A percentile compares a stretch with the other conserved stretches of the same genome.
phyloP scores from a whole-genome alignment of 1,140 invertebrate species.

The Lithobius niger region DNA sequence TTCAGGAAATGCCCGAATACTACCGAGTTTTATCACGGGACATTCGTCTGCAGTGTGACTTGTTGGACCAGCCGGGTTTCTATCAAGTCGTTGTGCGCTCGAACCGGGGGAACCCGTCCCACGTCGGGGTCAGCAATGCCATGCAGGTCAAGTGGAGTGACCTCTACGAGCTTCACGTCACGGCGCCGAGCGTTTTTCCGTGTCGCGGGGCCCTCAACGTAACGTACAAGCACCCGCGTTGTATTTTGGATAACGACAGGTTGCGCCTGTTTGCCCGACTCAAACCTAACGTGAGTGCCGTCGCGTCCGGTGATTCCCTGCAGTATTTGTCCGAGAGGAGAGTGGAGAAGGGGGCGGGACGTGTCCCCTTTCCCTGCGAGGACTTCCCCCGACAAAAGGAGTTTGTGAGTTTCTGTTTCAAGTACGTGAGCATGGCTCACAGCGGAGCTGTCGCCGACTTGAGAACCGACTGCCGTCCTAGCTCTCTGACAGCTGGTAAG shows the following conservation, averaged over 20 bases:
- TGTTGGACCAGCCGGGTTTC: conserved; percentile 2
- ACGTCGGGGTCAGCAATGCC: conserved; percentile 13
- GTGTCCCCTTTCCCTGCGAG: conserved; percentile 16
- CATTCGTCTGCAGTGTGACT: not conserved
- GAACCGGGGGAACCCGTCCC: not conserved
- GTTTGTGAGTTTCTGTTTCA: conserved; percentile 74
- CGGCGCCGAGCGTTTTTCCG: not conserved
- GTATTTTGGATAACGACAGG: conserved; percentile 16
- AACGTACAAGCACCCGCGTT: conserved; percentile 17
- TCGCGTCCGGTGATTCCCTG: not conserved
- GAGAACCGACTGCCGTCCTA: conserved; percentile 51
- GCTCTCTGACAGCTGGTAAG: too few relatives aligned
- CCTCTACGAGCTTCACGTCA: not conserved
- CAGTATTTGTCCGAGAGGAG: conserved; percentile 18
- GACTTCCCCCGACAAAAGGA: conserved; percentile 36
- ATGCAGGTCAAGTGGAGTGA: conserved; percentile 20
- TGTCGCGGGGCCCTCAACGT: conserved; percentile 12
- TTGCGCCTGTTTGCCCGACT: conserved; percentile 17
- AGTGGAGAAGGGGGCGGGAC: conserved; percentile 14
- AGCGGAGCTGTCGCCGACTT: conserved; percentile 67
- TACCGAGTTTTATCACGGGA: conserved; percentile 4
- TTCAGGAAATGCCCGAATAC: not conserved
- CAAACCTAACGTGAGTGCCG: not conserved
- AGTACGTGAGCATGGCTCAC: conserved; percentile 65
- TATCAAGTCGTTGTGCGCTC: not conserved